These are phyloP conservation scores for Pseudomyrmex gracilis DNA, from an alignment of 1,140 invertebrate genomes.

Conservation along the genomic window DNA sequence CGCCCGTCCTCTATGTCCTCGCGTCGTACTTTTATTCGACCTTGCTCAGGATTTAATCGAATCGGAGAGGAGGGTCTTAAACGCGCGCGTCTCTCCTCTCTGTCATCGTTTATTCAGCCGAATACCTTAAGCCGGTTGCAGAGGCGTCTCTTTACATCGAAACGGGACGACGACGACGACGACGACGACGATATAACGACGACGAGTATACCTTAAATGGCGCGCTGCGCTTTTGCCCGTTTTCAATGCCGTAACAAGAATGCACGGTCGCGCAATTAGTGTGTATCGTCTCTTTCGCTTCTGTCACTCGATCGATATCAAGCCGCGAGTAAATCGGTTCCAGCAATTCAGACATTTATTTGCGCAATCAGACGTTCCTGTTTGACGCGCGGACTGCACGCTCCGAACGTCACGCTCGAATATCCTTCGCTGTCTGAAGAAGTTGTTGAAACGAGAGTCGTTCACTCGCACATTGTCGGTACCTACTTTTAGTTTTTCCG, in stretches of 20 bases:
- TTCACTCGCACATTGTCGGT: no score
- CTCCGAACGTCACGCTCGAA: neutral
- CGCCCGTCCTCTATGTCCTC: neutral
- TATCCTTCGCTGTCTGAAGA: neutral
- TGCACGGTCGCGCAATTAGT: constrained; percentile 37
- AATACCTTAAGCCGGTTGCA: constrained; percentile 43
- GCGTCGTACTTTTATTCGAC: constrained; percentile 50
- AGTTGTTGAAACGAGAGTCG: neutral
- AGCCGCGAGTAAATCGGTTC: neutral
- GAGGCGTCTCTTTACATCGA: constrained; percentile 51
- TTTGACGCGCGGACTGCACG: neutral
- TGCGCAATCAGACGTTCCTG: constrained; percentile 13
- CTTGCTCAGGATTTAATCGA: constrained; percentile 58
- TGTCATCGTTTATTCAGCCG: constrained; percentile 51
- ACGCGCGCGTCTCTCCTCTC: constrained; percentile 2
- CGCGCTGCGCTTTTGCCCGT: constrained; percentile 61
- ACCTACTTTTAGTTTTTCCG: neutral
- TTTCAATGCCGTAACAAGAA: constrained; percentile 57
- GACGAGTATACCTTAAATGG: constrained; percentile 75
- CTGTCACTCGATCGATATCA: neutral
- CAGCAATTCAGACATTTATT: constrained; percentile 22
- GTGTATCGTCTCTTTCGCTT: constrained; percentile 8
- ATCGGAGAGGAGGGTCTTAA: constrained; percentile 35
- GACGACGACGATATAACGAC: neutral
- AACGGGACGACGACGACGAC: constrained; percentile 49